Percentiles rank a stretch among this genome's conserved stretches.
Conservation (phyloP, 64 coral and sea anemone species). For the Hydrozoanthus tunicans region DNA sequence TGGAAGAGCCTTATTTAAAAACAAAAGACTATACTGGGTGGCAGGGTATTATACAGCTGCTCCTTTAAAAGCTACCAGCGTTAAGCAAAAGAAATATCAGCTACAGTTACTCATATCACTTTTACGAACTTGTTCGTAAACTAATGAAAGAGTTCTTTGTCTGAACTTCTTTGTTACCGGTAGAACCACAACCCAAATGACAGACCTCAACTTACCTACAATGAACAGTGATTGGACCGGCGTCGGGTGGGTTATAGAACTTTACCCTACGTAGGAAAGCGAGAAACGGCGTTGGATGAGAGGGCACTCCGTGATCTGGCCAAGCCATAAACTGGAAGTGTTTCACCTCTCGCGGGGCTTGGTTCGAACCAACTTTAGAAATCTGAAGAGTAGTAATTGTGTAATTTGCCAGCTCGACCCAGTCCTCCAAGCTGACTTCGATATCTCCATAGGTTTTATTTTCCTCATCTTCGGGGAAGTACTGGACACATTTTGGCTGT, state of each 20-base stretch:
- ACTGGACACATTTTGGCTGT: conserved; percentile 95
- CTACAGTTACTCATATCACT: too few relatives aligned
- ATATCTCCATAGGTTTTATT: conserved; percentile 81
- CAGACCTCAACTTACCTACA: conserved; percentile 67
- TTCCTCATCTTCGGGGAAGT: conserved; percentile 81
- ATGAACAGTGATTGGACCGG: conserved; percentile 92
- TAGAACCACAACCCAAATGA: too few relatives aligned
- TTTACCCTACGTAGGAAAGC: conserved; percentile 87
- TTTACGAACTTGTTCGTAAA: too few relatives aligned
- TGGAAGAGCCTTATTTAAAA: too few relatives aligned
- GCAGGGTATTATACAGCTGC: too few relatives aligned
- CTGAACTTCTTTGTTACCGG: too few relatives aligned
- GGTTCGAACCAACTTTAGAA: conserved; percentile 68
- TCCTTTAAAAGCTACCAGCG: too few relatives aligned
- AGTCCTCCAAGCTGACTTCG: conserved; percentile 77
- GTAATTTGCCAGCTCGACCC: conserved; percentile 92
- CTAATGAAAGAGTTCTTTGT: too few relatives aligned
- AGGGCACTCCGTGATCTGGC: conserved; percentile 93
- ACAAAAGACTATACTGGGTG: too few relatives aligned
- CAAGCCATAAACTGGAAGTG: conserved; percentile 95
- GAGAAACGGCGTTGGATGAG: conserved; percentile 87
- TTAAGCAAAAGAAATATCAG: too few relatives aligned
- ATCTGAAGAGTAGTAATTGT: conserved; percentile 85
- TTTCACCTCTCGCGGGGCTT: conserved; percentile 75
- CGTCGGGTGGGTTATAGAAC: conserved; percentile 93